phyloP scores from a whole-genome alignment of 2,797 vertebrate species.

The Garrulus glandarius region DNA sequence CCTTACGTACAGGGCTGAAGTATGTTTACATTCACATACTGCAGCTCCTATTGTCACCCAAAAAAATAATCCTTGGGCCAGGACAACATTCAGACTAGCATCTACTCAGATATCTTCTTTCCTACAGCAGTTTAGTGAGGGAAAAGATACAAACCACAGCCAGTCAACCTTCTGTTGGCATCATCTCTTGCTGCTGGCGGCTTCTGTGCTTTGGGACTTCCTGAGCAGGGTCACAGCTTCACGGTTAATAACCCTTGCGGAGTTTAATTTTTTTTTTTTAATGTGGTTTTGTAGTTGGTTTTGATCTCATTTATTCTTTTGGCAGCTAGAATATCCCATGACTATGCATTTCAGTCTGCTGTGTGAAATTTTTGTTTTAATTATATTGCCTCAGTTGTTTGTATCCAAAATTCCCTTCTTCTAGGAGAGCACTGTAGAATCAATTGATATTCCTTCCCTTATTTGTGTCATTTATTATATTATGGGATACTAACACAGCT shows the following conservation, averaged over 20 bases:
- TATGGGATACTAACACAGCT: neutral
- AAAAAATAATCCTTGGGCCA: neutral
- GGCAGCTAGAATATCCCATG: neutral
- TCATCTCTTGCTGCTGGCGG: neutral
- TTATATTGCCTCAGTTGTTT: neutral
- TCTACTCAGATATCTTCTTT: neutral
- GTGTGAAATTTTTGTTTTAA: neutral
- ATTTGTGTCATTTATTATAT: neutral
- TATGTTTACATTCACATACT: neutral
- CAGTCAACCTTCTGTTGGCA: neutral
- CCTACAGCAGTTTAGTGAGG: neutral
- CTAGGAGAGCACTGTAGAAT: neutral
- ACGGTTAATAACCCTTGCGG: neutral
- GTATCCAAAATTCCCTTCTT: neutral
- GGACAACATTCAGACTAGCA: neutral
- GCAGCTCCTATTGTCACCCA: neutral
- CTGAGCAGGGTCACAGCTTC: neutral
- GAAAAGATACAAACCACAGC: neutral
- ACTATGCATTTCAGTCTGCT: neutral
- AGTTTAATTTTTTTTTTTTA: neutral
- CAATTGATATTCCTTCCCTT: neutral
- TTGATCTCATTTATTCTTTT: conserved; percentile 1
- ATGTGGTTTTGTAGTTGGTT: neutral
- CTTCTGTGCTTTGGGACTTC: conserved; percentile 2
- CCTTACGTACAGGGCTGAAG: neutral